Evolutionary conservation across 2,888 invertebrate genomes (phyloP), one percentile per base, ranked within the genome.

Genomic region (Drosophila helvetica): DNA sequence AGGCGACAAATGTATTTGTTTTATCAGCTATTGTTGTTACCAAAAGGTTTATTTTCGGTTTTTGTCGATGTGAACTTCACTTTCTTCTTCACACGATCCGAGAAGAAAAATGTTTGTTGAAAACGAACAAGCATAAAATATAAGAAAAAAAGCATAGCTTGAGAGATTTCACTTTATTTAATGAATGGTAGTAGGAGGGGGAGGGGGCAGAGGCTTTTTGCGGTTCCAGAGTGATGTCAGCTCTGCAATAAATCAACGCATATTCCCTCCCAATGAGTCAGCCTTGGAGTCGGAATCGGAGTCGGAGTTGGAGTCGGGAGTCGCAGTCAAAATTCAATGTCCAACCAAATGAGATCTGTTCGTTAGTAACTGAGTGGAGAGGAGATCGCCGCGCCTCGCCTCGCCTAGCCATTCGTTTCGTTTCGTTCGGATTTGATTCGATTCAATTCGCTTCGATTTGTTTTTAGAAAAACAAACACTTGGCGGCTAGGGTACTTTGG

Each of bases 1-100:
- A 82, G 82, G 82, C 87, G 87, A 86, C 87, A 83, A 83, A 83
- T 83, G 82, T 83, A 83, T 83, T 83, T 83, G 87, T 83, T 83
- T 83, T 86, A 83, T 83, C 82, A 86, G 87, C 82, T 83, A 86
- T 83, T 83, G 64, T 62, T 71, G 64, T 62, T 71, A 75, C 74
- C 56, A 65, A 51, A 81, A 84, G 77, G 86, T 77, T 82, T 82
- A 79, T 79, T 78, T 62, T 67, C 61, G 54, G 58, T 38, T 54
- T 61, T 62, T 69, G 55, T 65, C 52, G 60, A 56, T 84, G 77
- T 78, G 75, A 84, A 74, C 86, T 84, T 82, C 85, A 86, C 87
- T 83, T 73, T 73, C 62, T 73, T 73, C 62, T 85, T 87, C 85
- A 84, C 87, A 81, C 78, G 58, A 70, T 64, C 58, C 63, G 60